These are phyloP conservation scores for Lagodon rhomboides DNA, from an alignment of 2,797 vertebrate genomes.

Conservation along the genomic window DNA sequence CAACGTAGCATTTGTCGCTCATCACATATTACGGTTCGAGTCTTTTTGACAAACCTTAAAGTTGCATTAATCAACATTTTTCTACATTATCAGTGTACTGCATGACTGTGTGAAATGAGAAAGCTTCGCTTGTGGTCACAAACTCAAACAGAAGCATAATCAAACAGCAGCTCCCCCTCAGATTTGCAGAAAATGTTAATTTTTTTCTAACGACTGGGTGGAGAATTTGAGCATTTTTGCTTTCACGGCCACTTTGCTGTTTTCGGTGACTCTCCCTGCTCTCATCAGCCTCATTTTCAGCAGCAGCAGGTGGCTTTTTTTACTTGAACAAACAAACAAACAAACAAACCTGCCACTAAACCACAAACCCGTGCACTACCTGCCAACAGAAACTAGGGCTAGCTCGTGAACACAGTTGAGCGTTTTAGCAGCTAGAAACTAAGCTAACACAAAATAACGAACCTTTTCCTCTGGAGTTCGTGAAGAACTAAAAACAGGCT, in stretches of 20 bases:
- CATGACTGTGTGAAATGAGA: background rate
- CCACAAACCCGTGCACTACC: too few species aligned
- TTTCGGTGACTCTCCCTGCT: too few species aligned
- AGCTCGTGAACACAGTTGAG: background rate
- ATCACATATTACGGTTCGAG: background rate
- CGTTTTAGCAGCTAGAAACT: background rate
- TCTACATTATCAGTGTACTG: background rate
- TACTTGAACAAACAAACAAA: too few species aligned
- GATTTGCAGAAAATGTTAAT: too few species aligned
- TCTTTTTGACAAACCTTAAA: slow-evolving; percentile 8
- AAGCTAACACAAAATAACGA: too few species aligned
- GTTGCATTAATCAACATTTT: background rate
- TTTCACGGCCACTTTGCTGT: too few species aligned
- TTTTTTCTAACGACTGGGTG: too few species aligned
- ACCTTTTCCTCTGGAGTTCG: background rate
- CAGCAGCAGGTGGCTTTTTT: background rate
- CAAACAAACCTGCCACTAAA: too few species aligned
- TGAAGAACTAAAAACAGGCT: background rate
- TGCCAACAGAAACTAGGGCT: too few species aligned
- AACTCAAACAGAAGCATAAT: background rate
- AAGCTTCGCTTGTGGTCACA: background rate
- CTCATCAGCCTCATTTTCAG: too few species aligned
- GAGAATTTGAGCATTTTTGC: background rate
- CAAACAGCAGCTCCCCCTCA: background rate
- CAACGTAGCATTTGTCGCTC: background rate